Evolutionary conservation across 2,797 vertebrate species (phyloP).

Genomic region (Chaetophractus vellerosus): DNA sequence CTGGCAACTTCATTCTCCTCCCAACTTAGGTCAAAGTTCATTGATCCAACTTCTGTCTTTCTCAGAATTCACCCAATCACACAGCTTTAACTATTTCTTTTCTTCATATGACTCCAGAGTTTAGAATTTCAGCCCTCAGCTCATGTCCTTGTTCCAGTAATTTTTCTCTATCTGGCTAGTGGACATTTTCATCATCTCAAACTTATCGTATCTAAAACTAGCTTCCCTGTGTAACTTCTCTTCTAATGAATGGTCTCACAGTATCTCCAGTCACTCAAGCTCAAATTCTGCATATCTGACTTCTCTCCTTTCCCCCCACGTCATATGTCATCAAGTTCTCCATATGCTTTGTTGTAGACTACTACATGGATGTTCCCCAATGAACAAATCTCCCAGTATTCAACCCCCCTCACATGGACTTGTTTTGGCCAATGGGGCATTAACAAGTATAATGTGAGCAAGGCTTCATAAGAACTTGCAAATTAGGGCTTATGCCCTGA

Average conservation of each 20-base stretch:
- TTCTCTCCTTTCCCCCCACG: background rate
- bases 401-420: background rate
- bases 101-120: background rate
- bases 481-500: background rate
- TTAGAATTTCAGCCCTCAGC: background rate
- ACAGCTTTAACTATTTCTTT: background rate
- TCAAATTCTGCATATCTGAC: background rate
- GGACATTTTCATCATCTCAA: background rate
- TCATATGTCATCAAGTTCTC: too few species aligned
- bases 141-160: background rate
- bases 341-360: background rate
- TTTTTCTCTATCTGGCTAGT: background rate
- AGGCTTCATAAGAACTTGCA: background rate
- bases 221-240: background rate
- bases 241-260: background rate
- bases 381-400: background rate
- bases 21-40: background rate
- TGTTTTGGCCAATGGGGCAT: background rate
- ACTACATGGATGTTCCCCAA: background rate
- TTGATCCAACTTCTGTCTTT: background rate
- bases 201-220: background rate
- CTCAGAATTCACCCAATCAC: background rate
- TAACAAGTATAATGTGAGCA: background rate
- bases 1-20: background rate
- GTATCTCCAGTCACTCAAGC: background rate